A percentile compares a stretch with the other conserved stretches of the same genome.
Conservation (phyloP, 2,113 vertebrate genomes). For the Gopherus flavomarginatus region DNA sequence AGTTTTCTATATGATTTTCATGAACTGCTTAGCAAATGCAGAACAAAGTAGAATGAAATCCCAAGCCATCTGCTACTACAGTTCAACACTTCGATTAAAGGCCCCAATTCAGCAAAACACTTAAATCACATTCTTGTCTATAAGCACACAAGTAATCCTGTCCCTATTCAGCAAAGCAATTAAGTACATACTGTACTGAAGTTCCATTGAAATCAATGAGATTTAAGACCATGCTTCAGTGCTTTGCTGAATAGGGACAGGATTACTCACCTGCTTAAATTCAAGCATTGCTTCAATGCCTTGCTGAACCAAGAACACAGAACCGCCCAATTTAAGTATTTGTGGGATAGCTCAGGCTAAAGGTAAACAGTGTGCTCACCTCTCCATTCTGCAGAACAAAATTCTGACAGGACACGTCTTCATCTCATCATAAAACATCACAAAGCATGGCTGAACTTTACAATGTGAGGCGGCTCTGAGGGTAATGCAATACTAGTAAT, state of each 20-base stretch:
- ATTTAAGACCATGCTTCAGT: not conserved
- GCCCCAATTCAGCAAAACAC: not conserved
- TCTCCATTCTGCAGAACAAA: not conserved
- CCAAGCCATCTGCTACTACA: not conserved
- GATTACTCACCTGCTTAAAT: not conserved
- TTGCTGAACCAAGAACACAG: not conserved
- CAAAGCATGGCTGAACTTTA: not conserved
- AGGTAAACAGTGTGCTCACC: not conserved
- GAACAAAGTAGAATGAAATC: not conserved
- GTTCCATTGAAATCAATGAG: not conserved
- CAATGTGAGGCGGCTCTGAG: not conserved
- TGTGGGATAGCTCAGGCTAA: not conserved
- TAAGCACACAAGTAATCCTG: not conserved
- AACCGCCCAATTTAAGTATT: not conserved
- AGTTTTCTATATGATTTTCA: not conserved
- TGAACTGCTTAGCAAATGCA: not conserved
- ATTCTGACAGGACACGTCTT: not conserved
- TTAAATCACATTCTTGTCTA: not conserved
- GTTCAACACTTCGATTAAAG: not conserved
- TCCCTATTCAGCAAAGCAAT: not conserved
- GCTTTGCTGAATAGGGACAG: not conserved
- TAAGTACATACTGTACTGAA: not conserved
- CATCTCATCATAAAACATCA: not conserved
- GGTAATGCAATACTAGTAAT: not conserved
- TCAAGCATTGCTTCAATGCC: not conserved